Base-by-base conservation (phyloP, 2,113 vertebrate genomes). In the Muntiacus muntjak region DNA sequence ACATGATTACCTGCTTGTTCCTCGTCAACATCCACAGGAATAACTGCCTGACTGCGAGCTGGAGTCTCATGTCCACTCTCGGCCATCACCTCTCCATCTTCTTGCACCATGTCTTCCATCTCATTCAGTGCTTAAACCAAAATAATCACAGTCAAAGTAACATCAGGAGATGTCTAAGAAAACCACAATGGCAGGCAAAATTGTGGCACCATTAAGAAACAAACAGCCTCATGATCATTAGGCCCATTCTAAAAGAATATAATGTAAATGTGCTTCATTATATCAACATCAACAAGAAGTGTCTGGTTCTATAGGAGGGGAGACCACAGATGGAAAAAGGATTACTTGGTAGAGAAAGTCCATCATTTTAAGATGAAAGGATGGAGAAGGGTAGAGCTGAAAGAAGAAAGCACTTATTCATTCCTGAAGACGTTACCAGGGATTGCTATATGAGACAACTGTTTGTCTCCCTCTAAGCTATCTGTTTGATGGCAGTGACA, bases 1-100 rank as follows among this genome's bases (percentile, higher is more conserved):
- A 7, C 40, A 36, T 0, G 43, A 84, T 98, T 98, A 99, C 99
- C 99, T 99, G 99, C 99, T 99, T 99, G 99, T 74, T 99, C 99
- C 97, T 99, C 99, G 52, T 99, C 99, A 10, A 98, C 97, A 76
- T 99, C 99, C 98, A 99, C 98, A 36, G 98, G 98, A 96, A 99
- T 95, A 58, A 98, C 89, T 33, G 98, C 98, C 94, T 98, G 98
- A 94, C 98, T 99, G 33, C 98, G 98, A 45, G 98, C 98, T 1
- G 99, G 89, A 19, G 97, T 78, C 58, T 98, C 99, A 1, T 98
- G 97, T 67, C 96, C 98, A 45, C 94, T 98, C 94, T 98, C 99
- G 5, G 98, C 99, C 67, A 98, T 98, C 45, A 98, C 98, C 76
- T 99, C 98, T 76, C 99, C 98, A 92, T 99, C 99, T 50, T 99